Percentiles rank a stretch among this genome's conserved stretches.
These are phyloP conservation scores for Siniperca scherzeri DNA, from an alignment of 2,797 vertebrate species.

Conservation along the genomic window DNA sequence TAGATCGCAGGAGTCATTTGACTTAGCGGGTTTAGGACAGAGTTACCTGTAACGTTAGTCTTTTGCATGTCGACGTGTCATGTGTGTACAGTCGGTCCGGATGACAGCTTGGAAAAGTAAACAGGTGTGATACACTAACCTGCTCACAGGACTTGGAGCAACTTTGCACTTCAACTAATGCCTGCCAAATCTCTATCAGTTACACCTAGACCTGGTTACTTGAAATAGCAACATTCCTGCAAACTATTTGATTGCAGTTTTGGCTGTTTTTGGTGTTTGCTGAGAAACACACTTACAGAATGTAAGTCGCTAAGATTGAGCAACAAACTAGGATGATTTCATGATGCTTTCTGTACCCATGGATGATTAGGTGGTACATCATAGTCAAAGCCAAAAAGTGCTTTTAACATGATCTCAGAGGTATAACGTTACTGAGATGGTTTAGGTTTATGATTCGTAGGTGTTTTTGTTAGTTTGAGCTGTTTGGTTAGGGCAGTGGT, in stretches of 20 bases:
- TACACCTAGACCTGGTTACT: conserved; percentile 11
- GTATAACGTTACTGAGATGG: conserved; percentile 20
- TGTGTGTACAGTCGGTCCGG: conserved; percentile 53
- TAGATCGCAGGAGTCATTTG: background rate
- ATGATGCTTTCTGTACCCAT: conserved; percentile 9
- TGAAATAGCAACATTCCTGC: conserved; percentile 55
- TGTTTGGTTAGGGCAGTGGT: conserved; percentile 40
- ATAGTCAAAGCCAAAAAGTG: background rate
- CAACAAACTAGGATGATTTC: conserved; percentile 1
- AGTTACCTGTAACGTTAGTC: background rate
- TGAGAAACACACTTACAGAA: conserved; percentile 14
- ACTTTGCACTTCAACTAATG: conserved; percentile 12
- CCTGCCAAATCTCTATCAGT: background rate
- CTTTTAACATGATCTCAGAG: conserved; percentile 28
- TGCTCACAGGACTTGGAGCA: conserved; percentile 29
- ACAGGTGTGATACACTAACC: conserved; percentile 61
- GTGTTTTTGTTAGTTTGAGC: conserved; percentile 11
- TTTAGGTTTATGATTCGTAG: background rate
- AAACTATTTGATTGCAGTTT: conserved; percentile 1
- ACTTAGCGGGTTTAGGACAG: background rate
- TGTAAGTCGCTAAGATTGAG: conserved; percentile 10
- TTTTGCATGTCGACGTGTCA: conserved; percentile 62
- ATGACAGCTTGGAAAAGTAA: conserved; percentile 63
- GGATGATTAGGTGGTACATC: background rate
- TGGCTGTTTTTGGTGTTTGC: background rate